Base-by-base conservation (phyloP, 2,888 invertebrate genomes). In the Temnothorax ravouxi region DNA sequence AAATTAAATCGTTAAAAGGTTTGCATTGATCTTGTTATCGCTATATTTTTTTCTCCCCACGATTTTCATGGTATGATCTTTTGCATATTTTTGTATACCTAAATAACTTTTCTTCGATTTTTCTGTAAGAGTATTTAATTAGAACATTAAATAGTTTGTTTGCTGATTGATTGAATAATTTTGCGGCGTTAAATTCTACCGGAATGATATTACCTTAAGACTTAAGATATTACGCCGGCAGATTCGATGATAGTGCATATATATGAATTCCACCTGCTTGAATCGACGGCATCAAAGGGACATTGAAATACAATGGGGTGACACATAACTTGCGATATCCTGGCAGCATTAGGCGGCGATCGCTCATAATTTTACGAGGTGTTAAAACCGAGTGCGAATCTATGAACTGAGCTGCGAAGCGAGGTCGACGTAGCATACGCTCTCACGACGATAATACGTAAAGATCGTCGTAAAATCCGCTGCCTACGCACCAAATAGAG, bases 321-420 rank as follows among this genome's bases (percentile, higher is more conserved):
- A 62, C 86, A 81, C 86, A 77, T 89, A 87, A 88, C 66, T 88
- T 85, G 89, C 86, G 82, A 85, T 86, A 87, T 84, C 67, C 79
- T 62, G 84, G 34, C 84, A 83, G 88, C 86, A 88, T 89, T 91
- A 91, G 82, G 81, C 86, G 76, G 29, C 84, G 87, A 91, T 89
- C 84, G 85, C 84, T 89, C 90, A 90, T 91, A 91, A 91, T 88
- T 91, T 91, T 91, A 91, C 89, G 91, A 91, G 88, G 91, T 91
- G 91, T 91, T 91, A 91, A 91, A 91, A 91, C 89, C 88, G 74
- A 85, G 88, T 91, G 90, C 90, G 87, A 91, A 91, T 88, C 85
- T 84, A 86, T 80, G 86, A 88, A 86, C 83, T 77, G 77, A 66
- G 81, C 69, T 64, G 59, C n/a, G 54, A 74, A 47, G 47, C 41